Evolutionary conservation across 2,113 vertebrate species (phyloP), one percentile per base, ranked within the genome.

Genomic region (Podocnemis expansa): DNA sequence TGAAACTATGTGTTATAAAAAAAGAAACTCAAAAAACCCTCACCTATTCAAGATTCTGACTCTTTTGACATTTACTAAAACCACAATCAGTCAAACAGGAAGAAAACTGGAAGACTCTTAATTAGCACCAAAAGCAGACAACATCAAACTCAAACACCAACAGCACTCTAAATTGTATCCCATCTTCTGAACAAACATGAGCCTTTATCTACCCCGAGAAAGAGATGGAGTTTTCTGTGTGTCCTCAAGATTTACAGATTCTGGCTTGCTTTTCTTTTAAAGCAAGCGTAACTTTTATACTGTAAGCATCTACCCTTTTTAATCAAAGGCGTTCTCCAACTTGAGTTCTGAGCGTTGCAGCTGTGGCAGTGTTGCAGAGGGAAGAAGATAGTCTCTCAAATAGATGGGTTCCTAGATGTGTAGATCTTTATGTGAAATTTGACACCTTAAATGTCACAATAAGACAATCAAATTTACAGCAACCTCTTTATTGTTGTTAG

Each of bases 171-270:
- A 21, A 5, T 84, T 21, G 52, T 1, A 0, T 43, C 34, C 29
- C 80, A 22, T 70, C 5, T 43, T 81, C 41, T 0, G 1, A 0
- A 1, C 49, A 92, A 55, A 7, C 31, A 10, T 0, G 0, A 11
- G 9, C n/a, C 34, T 22, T 70, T 70, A 70, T 70, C 17, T 19
- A 22, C 17, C n/a, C n/a, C 16, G n/a, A n/a, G 60, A 6, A 10
- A 70, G n/a, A 5, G 19, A 70, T 70, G 63, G 16, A 8, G 31
- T 25, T 29, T 43, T 13, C 17, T 84, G 79, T n/a, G 8, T 0
- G 0, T 9, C 0, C 1, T 14, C 29, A 76, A 81, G 43, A 3
- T 82, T 58, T 94, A 56, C 82, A 91, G 67, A 41, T 75, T 16
- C 27, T 43, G 52, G 31, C 81, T 58, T 4, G 19, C 29, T 27